phyloP scores from a whole-genome alignment of 2,797 vertebrate genomes.

The Fistularia tabacaria region DNA sequence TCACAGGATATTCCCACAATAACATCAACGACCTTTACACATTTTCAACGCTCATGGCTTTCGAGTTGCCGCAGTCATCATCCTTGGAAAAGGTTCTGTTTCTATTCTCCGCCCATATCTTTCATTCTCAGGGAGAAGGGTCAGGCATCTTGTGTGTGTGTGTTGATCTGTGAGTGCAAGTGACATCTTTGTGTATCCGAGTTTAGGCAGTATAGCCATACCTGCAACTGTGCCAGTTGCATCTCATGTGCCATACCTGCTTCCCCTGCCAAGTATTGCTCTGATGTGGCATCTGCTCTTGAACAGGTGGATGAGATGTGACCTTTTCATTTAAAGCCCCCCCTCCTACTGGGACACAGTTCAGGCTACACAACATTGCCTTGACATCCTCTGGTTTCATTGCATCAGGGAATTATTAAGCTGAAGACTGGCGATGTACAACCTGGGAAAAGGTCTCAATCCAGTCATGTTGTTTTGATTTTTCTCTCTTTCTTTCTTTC shows the following conservation, averaged over 20 bases:
- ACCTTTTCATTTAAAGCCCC: slow-evolving; percentile 65
- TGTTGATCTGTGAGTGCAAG: slow-evolving; percentile 9
- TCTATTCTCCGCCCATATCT: slow-evolving; percentile 70
- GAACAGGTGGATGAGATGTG: slow-evolving; percentile 72
- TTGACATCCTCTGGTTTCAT: slow-evolving; percentile 55
- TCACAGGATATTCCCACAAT: slow-evolving; percentile 32
- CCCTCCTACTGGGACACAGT: slow-evolving; percentile 52
- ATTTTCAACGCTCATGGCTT: slow-evolving; percentile 46
- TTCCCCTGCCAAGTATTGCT: slow-evolving; percentile 58
- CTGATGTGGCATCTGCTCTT: slow-evolving; percentile 71
- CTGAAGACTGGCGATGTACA: slow-evolving; percentile 37
- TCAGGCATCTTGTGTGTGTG: slow-evolving; percentile 36
- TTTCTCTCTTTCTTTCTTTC: neutral
- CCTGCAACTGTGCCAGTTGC: slow-evolving; percentile 34
- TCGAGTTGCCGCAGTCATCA: slow-evolving; percentile 37
- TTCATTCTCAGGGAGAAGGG: slow-evolving; percentile 51
- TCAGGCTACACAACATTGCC: slow-evolving; percentile 47
- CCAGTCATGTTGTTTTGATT: slow-evolving; percentile 18
- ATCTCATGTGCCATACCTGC: slow-evolving; percentile 55
- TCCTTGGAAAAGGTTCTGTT: slow-evolving; percentile 57
- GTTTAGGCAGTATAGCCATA: slow-evolving; percentile 49
- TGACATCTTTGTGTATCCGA: slow-evolving; percentile 14
- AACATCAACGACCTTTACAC: slow-evolving; percentile 41
- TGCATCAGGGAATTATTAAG: slow-evolving; percentile 54
- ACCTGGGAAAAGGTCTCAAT: slow-evolving; percentile 47